These are phyloP conservation scores for Drosophila pallidifrons DNA, from an alignment of 1,140 invertebrate genomes.

Conservation along the genomic window DNA sequence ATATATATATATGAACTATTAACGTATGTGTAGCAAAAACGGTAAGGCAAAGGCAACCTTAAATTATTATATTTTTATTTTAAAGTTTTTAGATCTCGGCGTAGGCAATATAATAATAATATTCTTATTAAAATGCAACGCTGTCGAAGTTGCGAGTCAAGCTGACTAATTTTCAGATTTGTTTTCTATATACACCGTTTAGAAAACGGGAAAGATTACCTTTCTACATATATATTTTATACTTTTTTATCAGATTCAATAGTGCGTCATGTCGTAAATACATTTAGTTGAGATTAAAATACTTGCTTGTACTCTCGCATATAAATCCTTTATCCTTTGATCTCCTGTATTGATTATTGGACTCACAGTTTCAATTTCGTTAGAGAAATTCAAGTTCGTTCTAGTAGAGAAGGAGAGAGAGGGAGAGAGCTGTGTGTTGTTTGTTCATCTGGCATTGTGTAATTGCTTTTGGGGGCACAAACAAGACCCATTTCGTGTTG, in stretches of 20 bases:
- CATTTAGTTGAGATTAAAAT: background rate
- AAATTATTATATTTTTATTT: too few relatives aligned
- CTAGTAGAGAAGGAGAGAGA: too few relatives aligned
- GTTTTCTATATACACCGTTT: constrained; percentile 3
- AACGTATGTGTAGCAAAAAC: too few relatives aligned
- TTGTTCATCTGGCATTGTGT: constrained; percentile 40
- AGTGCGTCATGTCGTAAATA: background rate
- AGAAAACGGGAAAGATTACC: background rate
- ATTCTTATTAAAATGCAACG: too few relatives aligned
- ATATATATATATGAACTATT: too few relatives aligned
- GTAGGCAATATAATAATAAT: too few relatives aligned
- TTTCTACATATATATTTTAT: background rate
- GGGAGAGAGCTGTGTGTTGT: constrained; percentile 7
- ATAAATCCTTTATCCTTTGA: constrained; percentile 13
- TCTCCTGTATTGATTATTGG: constrained; percentile 5
- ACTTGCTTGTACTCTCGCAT: background rate
- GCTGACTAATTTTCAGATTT: too few relatives aligned
- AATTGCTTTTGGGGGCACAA: constrained; percentile 36
- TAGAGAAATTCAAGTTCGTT: constrained; percentile 25
- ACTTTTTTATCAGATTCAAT: background rate
- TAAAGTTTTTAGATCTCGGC: too few relatives aligned
- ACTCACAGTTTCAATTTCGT: constrained; percentile 12
- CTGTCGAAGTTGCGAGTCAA: too few relatives aligned
- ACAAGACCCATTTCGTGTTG: constrained; percentile 32
- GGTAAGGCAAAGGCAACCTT: too few relatives aligned